A percentile compares a stretch with the other conserved stretches of the same genome.
Evolutionary conservation across 1,140 invertebrate genomes (phyloP).

Genomic region (Mactra quadrangularis): DNA sequence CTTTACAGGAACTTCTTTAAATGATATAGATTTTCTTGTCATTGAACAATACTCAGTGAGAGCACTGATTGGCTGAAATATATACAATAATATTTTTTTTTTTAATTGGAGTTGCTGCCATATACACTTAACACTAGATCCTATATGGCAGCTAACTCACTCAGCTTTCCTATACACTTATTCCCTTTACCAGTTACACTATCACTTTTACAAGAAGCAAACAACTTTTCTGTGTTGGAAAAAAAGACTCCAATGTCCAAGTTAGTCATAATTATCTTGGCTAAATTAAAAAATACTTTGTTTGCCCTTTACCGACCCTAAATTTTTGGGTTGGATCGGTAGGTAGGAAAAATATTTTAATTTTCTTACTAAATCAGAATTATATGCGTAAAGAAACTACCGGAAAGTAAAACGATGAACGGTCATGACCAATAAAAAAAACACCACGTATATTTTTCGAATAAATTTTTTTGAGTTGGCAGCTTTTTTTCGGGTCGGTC

Average conservation of each 20-base stretch:
- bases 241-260: background rate
- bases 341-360: too few relatives aligned
- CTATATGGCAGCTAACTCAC: background rate
- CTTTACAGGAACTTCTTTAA: slow-evolving; percentile 68
- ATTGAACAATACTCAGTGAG: slow-evolving; percentile 77
- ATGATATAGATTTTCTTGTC: slow-evolving; percentile 54
- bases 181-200: background rate
- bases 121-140: background rate
- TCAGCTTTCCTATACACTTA: background rate
- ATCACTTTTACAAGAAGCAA: background rate
- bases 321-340: too few relatives aligned
- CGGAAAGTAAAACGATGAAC: too few relatives aligned
- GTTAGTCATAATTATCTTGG: too few relatives aligned
- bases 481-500: too few relatives aligned
- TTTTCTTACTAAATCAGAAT: too few relatives aligned
- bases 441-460: too few relatives aligned
- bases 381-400: too few relatives aligned
- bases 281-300: too few relatives aligned
- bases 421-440: too few relatives aligned
- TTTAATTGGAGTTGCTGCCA: background rate
- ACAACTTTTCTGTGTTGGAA: background rate
- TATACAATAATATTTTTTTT: background rate
- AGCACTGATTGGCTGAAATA: slow-evolving; percentile 73
- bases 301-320: too few relatives aligned
- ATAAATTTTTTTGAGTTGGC: too few relatives aligned